Base-by-base conservation (phyloP, 2,797 vertebrate genomes). In the Sebastes reedi region DNA sequence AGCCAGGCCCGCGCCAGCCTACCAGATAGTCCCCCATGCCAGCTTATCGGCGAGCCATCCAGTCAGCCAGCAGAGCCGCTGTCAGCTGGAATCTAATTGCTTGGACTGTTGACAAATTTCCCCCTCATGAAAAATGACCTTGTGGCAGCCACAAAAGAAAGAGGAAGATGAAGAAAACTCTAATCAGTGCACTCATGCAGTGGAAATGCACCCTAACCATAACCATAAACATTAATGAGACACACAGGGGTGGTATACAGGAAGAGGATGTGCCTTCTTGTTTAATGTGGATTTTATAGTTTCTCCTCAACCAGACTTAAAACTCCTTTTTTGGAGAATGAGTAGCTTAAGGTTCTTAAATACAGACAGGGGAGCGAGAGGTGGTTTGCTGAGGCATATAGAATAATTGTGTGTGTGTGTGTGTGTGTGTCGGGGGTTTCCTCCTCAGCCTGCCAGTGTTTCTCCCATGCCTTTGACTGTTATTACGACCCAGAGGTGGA, bases 371-470 rank as follows among this genome's bases (percentile, higher is more conserved):
- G 18, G 61, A 83, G 36, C 77, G 55, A n/a, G 32, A 68, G 75
- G 46, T 77, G 76, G 83, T 90, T 85, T 87, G 66, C 76, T 68
- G 36, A 64, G 34, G 27, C 60, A 74, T 80, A 87, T 72, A 67
- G 62, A 90, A 77, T 84, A 82, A 87, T 56, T 75, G 3, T 84
- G 6, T 86, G 59, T 83, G 8, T 87, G 59, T 83, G 8, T 36
- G 34, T 75, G 3, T 84, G 6, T 86, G 59, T 83, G 8, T 86
- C 52, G 91, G 93, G 92, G 91, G 46, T 92, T 94, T 93, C 88
- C 89, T 88, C 61, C 74, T 79, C 89, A 99, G 98, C 96, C 61
- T 99, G 98, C 92, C 97, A 99, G 92, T 99, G 98, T 91, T 97
- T 98, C 60, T 97, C 96, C 39, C 98, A 99, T 80, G 95, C 97